Evolutionary conservation across 2,797 vertebrate genomes (phyloP), one percentile per base, ranked within the genome.

Genomic region (Hybognathus amarus): DNA sequence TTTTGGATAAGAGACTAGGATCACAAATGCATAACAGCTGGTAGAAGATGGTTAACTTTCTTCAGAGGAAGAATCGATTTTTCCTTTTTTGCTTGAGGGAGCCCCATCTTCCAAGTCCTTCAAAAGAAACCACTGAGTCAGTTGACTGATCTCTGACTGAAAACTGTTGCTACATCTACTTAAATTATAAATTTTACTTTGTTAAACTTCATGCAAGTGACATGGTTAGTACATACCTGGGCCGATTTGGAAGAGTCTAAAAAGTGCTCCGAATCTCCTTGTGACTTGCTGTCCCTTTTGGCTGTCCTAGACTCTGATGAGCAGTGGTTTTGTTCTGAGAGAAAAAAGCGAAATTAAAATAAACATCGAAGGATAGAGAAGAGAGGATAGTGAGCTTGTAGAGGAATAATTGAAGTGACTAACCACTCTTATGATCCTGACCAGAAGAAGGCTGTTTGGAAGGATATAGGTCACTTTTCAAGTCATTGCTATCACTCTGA

Each of bases 401-500:
- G 7, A 18, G 38, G 15, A n/a, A 52, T 47, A 2, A 22, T 20
- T 27, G 70, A n/a, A 66, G 3, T 22, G 20, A 85, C 83, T 0
- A 86, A 96, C 95, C 95, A 93, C 64, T 87, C 69, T 90, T 91
- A 36, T 85, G 77, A 63, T 96, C 96, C 38, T 93, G 92, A 79
- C 93, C 93, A 9, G 93, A 93, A 80, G 95, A 84, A 56, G 81
- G 73, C 83, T 95, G 95, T 92, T 96, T 96, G 54, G 92, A 90
- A 20, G 96, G 95, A 2, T 93, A 90, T 59, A 94, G 96, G 90
- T 98, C 98, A 1, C 89, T 94, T 92, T 98, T 98, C 66, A 92
- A 69, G 75, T 95, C 94, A 50, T 89, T 91, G 89, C 83, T 92
- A 47, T 96, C 94, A 5, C 91, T 93, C 87, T 93, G 94, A 66